Evolutionary conservation across 2,113 vertebrate genomes (phyloP).

Genomic region (Opisthocomus hoazin): DNA sequence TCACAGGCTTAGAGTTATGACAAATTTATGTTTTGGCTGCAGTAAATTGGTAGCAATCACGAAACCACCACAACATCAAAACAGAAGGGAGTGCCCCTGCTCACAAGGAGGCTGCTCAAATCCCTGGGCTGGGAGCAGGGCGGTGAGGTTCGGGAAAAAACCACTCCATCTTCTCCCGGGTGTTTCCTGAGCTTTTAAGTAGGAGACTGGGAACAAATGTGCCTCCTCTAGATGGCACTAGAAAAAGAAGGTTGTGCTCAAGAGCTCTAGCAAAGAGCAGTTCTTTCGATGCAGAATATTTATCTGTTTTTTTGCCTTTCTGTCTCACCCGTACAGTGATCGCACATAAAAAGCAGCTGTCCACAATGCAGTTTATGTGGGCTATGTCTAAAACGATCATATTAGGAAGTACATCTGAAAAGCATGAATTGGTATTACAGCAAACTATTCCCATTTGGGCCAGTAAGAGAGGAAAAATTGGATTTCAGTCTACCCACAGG

Average conservation of each 20-base stretch:
- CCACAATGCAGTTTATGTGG: not conserved
- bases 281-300: not conserved
- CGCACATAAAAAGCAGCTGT: not conserved
- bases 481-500: not conserved
- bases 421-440: not conserved
- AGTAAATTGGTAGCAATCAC: conserved; percentile 75
- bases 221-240: not conserved
- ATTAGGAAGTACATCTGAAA: not conserved
- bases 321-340: rapidly evolving
- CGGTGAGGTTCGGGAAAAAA: not conserved
- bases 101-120: conserved; percentile 43
- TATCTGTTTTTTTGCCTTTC: not conserved
- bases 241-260: not conserved
- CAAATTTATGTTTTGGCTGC: conserved; percentile 84
- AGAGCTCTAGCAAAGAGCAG: not conserved
- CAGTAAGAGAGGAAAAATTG: not conserved
- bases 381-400: not conserved
- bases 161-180: not conserved
- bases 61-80: conserved; percentile 80
- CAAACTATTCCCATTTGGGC: not conserved
- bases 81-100: conserved; percentile 65
- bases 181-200: not conserved
- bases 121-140: conserved; percentile 46
- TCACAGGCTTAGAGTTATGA: conserved; percentile 68
- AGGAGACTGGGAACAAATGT: not conserved